Evolutionary conservation across 2,888 invertebrate species (phyloP), one percentile per base, ranked within the genome.

Genomic region (Nemurella pictetii): DNA sequence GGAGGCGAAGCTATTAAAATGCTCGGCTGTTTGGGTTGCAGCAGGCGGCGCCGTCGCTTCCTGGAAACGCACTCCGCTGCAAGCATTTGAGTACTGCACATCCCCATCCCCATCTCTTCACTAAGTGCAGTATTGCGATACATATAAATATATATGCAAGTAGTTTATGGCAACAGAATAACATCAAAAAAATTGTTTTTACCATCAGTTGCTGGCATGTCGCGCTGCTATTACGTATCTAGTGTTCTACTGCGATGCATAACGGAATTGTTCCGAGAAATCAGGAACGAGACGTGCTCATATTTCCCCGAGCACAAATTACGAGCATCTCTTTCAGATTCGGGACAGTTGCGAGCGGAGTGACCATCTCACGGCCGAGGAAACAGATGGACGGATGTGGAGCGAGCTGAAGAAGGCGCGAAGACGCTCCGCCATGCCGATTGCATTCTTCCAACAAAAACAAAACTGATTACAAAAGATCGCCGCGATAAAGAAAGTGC

Each of bases 401-500:
- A 1, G 20, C 55, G 20, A n/a, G n/a, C n/a, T n/a, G n/a, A n/a
- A n/a, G n/a, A n/a, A n/a, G n/a, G n/a, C n/a, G n/a, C n/a, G n/a
- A n/a, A n/a, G 55, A 7, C 15, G 9, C 55, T 55, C 55, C 20
- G 9, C 55, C 55, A 55, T n/a, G n/a, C n/a, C 55, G 55, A 55
- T 55, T 55, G 55, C 55, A 55, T 55, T 55, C 55, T 55, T 55
- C 20, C 1, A 55, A 55, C 55, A 55, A 55, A 20, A 55, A 55
- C 55, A 55, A n/a, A 78, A 30, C 28, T 30, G 78, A 78, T 78
- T 78, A 78, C 78, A 78, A 78, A 78, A 78, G 28, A 30, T 30
- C 30, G 0, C n/a, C 78, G n/a, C n/a, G 78, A 78, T 78, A 78
- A 78, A 78, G 78, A 78, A 78, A 78, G 78, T 78, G 78, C 28